phyloP scores from a whole-genome alignment of 2,797 vertebrate genomes.

The Cuniculus paca region DNA sequence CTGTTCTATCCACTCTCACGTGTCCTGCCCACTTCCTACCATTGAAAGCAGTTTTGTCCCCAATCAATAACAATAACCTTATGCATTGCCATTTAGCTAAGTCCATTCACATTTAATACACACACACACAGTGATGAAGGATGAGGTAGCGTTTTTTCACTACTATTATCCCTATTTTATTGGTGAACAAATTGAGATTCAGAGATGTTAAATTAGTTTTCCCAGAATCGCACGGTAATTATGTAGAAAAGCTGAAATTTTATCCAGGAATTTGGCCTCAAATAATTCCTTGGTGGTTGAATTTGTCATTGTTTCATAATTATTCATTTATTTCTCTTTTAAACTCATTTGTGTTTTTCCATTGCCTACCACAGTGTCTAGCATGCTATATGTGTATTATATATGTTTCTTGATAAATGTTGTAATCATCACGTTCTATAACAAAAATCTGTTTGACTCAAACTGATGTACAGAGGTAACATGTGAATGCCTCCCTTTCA shows the following conservation, averaged over 20 bases:
- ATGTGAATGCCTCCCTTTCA: background rate
- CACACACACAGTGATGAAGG: background rate
- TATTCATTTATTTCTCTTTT: background rate
- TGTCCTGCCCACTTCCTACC: background rate
- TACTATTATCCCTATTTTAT: background rate
- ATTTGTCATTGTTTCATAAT: background rate
- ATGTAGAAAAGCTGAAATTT: background rate
- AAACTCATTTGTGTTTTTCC: background rate
- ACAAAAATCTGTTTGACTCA: background rate
- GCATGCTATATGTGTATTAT: background rate
- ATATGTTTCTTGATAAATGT: background rate
- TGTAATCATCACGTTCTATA: background rate
- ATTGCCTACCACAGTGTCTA: background rate
- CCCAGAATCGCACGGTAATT: background rate
- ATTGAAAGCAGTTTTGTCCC: background rate
- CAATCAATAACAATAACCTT: background rate
- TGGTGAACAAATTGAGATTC: background rate
- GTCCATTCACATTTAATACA: background rate
- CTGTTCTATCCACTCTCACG: background rate
- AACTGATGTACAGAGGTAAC: background rate
- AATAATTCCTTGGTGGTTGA: background rate
- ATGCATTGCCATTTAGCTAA: background rate
- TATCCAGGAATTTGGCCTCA: background rate
- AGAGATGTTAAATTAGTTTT: background rate
- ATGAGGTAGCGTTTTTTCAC: background rate